These are phyloP conservation scores for Serranus cabrilla DNA, from an alignment of 2,797 vertebrate species.

Conservation along the genomic window DNA sequence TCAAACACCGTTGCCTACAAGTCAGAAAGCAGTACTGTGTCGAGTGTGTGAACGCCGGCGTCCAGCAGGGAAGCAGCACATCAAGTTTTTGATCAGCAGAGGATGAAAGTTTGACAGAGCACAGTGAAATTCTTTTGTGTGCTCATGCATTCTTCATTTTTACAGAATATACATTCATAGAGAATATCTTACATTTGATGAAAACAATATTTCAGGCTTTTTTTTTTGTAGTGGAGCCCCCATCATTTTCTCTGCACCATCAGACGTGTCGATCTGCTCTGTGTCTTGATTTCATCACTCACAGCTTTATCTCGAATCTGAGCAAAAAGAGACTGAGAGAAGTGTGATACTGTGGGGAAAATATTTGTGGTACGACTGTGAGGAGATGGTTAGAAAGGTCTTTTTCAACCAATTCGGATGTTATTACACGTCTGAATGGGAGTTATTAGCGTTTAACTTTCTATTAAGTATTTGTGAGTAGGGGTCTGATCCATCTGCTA, in stretches of 20 bases:
- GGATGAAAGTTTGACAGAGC: slow-evolving; percentile 36
- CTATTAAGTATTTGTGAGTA: too few relatives aligned
- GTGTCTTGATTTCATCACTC: slow-evolving; percentile 44
- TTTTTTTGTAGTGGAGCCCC: neutral
- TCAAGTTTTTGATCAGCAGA: slow-evolving; percentile 38
- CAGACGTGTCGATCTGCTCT: slow-evolving; percentile 13
- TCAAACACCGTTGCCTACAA: slow-evolving; percentile 28
- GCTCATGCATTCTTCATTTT: slow-evolving; percentile 31
- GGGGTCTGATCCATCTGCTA: too few relatives aligned
- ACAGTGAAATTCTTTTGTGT: slow-evolving; percentile 13
- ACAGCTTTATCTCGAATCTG: neutral
- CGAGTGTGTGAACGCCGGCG: neutral
- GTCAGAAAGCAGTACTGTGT: slow-evolving; percentile 11
- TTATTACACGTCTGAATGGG: too few relatives aligned
- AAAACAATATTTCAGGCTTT: slow-evolving; percentile 3
- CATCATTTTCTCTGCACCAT: slow-evolving; percentile 17
- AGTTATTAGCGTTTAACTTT: too few relatives aligned
- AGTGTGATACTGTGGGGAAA: neutral
- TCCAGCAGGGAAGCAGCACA: slow-evolving; percentile 28
- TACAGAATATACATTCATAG: neutral
- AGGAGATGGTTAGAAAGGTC: neutral
- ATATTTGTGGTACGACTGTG: neutral
- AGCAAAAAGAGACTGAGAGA: slow-evolving; percentile 12
- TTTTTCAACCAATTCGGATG: neutral
- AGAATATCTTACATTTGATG: slow-evolving; percentile 27